Base-by-base conservation (phyloP, 2,797 vertebrate species). In the Chelmon rostratus region DNA sequence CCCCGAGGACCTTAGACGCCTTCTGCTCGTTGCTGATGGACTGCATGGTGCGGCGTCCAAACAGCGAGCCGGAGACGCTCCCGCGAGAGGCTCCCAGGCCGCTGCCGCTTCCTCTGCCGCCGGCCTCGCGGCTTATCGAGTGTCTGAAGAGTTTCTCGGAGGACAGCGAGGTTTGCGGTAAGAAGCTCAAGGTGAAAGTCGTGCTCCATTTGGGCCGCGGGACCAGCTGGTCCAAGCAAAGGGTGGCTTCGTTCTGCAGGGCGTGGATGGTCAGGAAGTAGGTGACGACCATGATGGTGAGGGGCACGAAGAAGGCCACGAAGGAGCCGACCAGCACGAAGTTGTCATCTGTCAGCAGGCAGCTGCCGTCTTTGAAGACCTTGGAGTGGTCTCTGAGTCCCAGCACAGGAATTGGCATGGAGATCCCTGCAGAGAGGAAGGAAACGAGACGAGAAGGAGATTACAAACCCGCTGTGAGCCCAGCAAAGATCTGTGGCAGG, bases 1-100 rank as follows among this genome's bases (percentile, higher is more conserved):
- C 97, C 12, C 98, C 98, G 38, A 99, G 96, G 35, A 99, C 98
- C 88, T 99, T 99, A 76, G 98, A 98, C 0, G 98, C 98, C 87
- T 98, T 99, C 91, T 98, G 98, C 86, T 99, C 98, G 0, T 99
- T 99, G 94, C 95, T 98, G 91, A 99, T 97, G 38, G 97, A 97
- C 92, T 98, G 97, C 95, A 97, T 96, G 59, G 97, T 97, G 90
- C 97, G 96, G 6, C 97, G 95, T 52, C 97, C 96, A 0, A 95
- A 95, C 54, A 85, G 46, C 5, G 90, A 79, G 8, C 88, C 77
- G 0, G 86, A 88, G 4, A 88, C 70, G 15, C 89, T 89, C 1
- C 74, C 83, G 0, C 88, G 82, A 1, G 64, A 5, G 0, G 70
- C 68, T 1, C 86, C 38, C 31, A 76, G 10, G 1, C 86, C 82